Evolutionary conservation across 2,113 vertebrate genomes (phyloP).

Genomic region (Syngnathoides biaculeatus): DNA sequence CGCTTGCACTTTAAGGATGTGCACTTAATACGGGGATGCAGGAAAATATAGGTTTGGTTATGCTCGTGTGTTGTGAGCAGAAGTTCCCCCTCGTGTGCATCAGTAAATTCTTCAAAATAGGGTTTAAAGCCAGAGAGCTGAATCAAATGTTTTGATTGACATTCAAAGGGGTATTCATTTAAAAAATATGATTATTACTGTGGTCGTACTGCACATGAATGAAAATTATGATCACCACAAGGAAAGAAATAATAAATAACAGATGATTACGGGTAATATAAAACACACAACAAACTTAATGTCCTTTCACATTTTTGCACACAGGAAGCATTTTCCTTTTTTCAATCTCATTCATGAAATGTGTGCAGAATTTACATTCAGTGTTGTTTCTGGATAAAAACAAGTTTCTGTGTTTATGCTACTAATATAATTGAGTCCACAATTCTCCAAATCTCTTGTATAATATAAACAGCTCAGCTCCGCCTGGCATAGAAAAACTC

Average conservation of each 20-base stretch:
- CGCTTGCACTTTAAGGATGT: conserved; percentile 21
- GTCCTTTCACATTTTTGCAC: no score
- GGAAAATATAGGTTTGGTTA: conserved; percentile 6
- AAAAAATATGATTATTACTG: not conserved
- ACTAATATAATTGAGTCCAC: conserved; percentile 42
- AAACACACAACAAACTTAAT: no score
- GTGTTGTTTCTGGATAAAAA: conserved; percentile 13
- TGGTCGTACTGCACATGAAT: no score
- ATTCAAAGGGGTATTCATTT: no score
- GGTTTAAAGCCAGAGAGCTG: not conserved
- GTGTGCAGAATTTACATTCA: not conserved
- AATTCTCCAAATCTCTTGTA: conserved; percentile 44
- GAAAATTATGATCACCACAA: no score
- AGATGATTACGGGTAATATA: no score
- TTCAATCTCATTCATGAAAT: not conserved
- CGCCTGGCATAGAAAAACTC: conserved; percentile 20
- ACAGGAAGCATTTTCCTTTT: not conserved
- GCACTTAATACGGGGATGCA: conserved; percentile 8
- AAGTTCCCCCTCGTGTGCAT: not conserved
- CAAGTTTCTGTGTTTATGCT: conserved; percentile 37
- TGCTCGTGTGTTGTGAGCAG: conserved; percentile 28
- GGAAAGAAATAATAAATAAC: no score
- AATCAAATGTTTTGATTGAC: not conserved
- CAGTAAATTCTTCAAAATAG: not conserved
- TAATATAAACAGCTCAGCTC: conserved; percentile 27